phyloP scores from a whole-genome alignment of 2,797 vertebrate species.

The Limosa lapponica region DNA sequence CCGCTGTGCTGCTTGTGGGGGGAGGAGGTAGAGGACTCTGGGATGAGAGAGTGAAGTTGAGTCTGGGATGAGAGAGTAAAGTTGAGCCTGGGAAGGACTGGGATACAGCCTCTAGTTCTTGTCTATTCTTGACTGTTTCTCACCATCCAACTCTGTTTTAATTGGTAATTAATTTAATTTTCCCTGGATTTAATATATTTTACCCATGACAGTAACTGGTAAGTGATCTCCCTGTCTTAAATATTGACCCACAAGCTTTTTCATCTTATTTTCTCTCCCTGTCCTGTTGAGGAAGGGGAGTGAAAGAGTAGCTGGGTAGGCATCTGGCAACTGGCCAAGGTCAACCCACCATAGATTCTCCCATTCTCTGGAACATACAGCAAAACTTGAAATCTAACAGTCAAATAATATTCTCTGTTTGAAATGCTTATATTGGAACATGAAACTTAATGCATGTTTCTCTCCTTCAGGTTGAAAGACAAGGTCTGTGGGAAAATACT shows the following conservation, averaged over 20 bases:
- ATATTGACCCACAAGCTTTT: fast-evolving
- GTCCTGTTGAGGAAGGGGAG: no score
- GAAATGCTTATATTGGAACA: background rate
- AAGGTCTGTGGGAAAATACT: background rate
- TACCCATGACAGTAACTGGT: background rate
- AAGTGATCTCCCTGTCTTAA: background rate
- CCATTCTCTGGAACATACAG: background rate
- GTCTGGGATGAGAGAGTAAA: fast-evolving
- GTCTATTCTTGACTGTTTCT: background rate
- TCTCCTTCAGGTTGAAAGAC: background rate
- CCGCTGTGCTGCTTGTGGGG: fast-evolving
- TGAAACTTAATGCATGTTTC: background rate
- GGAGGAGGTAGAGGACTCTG: fast-evolving
- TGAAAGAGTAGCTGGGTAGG: background rate
- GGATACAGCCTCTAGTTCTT: background rate
- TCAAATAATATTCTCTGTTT: background rate
- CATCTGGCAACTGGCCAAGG: background rate
- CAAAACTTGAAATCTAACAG: background rate
- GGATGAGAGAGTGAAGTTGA: background rate
- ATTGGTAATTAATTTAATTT: background rate
- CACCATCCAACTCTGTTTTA: background rate
- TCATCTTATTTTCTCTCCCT: background rate
- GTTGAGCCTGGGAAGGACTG: background rate
- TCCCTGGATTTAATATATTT: fast-evolving
- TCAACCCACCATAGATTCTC: background rate